Conservation (phyloP, 2,797 vertebrate species). For the Gymnothorax reevesii region DNA sequence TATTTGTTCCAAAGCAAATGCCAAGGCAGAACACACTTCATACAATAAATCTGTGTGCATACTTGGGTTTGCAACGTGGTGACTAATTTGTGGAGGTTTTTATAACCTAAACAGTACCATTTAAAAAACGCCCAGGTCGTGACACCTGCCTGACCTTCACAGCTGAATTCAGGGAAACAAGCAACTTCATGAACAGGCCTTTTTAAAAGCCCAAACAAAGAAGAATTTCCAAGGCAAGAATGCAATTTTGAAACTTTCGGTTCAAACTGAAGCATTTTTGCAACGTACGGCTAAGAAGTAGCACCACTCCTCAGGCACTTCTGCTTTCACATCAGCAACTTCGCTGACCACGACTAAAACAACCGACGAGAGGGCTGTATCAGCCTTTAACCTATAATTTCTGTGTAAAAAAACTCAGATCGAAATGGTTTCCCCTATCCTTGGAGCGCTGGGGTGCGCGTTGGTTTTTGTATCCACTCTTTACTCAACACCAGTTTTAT, state of each 20-base stretch:
- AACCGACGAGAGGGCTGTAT: neutral
- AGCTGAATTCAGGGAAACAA: neutral
- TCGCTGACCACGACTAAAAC: neutral
- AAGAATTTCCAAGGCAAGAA: neutral
- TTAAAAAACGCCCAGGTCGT: neutral
- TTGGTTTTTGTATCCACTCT: neutral
- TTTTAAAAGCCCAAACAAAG: neutral
- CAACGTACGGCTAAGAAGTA: neutral
- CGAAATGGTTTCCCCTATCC: neutral
- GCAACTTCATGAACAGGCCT: neutral
- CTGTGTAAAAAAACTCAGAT: too few species aligned
- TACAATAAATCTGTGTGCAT: too few species aligned
- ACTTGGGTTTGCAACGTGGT: neutral
- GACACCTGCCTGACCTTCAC: neutral
- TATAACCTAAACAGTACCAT: neutral
- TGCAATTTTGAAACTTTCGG: neutral
- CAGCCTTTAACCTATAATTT: neutral
- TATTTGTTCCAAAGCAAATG: neutral
- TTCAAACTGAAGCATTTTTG: neutral
- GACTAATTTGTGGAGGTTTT: neutral
- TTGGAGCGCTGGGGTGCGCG: neutral
- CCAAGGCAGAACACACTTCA: neutral
- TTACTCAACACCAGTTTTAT: neutral
- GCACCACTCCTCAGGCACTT: neutral
- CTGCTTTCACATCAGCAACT: neutral